Conservation (phyloP, 2,113 vertebrate genomes). For the Bujurquina vittata region DNA sequence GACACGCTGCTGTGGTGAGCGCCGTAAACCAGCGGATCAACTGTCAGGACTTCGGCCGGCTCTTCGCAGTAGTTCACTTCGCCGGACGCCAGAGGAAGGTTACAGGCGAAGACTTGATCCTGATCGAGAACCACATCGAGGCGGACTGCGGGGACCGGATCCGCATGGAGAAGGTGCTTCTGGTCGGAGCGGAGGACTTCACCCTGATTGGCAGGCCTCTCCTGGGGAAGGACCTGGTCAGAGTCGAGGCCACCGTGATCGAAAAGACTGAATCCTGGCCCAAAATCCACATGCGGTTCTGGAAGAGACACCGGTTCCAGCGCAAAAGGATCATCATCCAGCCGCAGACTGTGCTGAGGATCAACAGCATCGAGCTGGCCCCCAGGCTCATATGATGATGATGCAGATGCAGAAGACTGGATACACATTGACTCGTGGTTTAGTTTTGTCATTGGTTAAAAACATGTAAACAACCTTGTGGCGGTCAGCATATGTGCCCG, state of each 20-base stretch:
- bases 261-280: conserved; percentile 74
- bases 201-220: conserved; percentile 68
- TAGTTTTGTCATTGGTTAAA: not conserved
- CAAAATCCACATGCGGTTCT: conserved; percentile 68
- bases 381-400: conserved; percentile 41
- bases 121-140: conserved; percentile 68
- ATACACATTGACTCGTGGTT: not conserved
- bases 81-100: conserved; percentile 72
- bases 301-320: conserved; percentile 66
- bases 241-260: conserved; percentile 68
- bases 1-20: too few relatives aligned
- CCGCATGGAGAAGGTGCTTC: conserved; percentile 73
- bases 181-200: conserved; percentile 72
- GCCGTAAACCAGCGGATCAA: conserved; percentile 56
- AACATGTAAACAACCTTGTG: not conserved
- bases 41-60: conserved; percentile 43
- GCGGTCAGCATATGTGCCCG: not conserved
- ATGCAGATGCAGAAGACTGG: not conserved
- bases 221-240: conserved; percentile 61
- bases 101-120: conserved; percentile 68
- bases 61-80: conserved; percentile 72
- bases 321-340: conserved; percentile 59
- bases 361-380: conserved; percentile 61
- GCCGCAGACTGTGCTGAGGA: conserved; percentile 71
- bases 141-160: conserved; percentile 70